phyloP scores from a whole-genome alignment of 2,113 vertebrate species.

The Hyperopisus bebe region DNA sequence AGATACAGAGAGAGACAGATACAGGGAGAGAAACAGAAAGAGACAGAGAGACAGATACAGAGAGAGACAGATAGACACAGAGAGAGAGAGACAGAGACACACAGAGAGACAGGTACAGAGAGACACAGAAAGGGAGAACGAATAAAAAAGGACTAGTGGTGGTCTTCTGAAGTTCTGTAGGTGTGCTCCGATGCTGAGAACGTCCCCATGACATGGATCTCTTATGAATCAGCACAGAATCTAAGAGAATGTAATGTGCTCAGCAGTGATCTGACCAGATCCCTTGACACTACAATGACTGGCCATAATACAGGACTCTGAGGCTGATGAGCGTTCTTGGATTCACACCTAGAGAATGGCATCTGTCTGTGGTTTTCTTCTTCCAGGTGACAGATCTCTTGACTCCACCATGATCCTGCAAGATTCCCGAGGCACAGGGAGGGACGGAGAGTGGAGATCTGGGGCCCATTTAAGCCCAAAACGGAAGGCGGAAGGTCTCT shows the following conservation, averaged over 20 bases:
- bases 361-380: not conserved
- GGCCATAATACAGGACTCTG: conserved; percentile 28
- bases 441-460: not conserved
- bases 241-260: not conserved
- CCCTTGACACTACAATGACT: not conserved
- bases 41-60: not conserved
- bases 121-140: not conserved
- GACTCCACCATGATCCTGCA: conserved; percentile 24
- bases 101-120: not conserved
- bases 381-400: conserved; percentile 32
- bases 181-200: not conserved
- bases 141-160: not conserved
- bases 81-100: not conserved
- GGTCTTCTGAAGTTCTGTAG: not conserved
- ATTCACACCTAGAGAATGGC: not conserved
- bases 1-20: not conserved
- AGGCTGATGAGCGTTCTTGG: conserved; percentile 43
- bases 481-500: not conserved
- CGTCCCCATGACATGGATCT: not conserved
- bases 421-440: not conserved
- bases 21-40: too few species aligned
- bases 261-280: not conserved
- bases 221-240: not conserved
- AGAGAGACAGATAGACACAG: not conserved
- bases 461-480: not conserved